Base-by-base conservation (phyloP, 2,797 vertebrate genomes). In the Prionace glauca region DNA sequence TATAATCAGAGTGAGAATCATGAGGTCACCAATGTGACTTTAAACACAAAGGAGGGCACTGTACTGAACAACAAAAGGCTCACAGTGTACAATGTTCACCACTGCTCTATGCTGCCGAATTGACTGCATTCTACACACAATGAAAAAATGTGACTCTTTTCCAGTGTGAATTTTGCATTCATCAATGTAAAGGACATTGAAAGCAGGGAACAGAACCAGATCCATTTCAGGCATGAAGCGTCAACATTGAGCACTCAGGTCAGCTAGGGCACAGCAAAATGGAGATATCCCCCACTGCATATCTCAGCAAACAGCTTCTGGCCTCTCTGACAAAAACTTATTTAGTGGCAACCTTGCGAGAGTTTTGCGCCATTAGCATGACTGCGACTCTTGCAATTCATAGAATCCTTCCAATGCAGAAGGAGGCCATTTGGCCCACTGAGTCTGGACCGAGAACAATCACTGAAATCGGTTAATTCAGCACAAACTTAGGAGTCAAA, bases 41-140 rank as follows among this genome's bases (percentile, higher is more conserved):
- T 60, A 77, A 92, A 77, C 41, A 94, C 93, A 95, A 95, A 95
- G 93, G 26, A 5, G 2, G 18, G 45, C 71, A 72, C 50, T 95
- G 72, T 95, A 32, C 69, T 50, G 50, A 95, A 95, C 24, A 74
- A 94, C 71, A 95, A 95, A 95, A 95, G 69, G 71, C 71, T 95
- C 74, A 95, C 29, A 77, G 24, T 95, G 93, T 9, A 20, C 29
- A 60, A 74, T 74, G 93, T 77, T 72, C 71, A 95, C 18, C 36
- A 60, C 16, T 74, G 93, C 45, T 95, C 71, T 56, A 72, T 71
- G 69, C 41, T 50, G 93, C 69, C 62, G 56, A 29, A 45, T 5
- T 14, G 67, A 69, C 32, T 92, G 45, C 74, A n/a, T n/a, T 45
- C 7, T 24, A 24, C 41, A 62, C 56, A 90, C 87, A 90, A 65